phyloP scores from a whole-genome alignment of 2,888 invertebrate genomes.

The Labia minor region DNA sequence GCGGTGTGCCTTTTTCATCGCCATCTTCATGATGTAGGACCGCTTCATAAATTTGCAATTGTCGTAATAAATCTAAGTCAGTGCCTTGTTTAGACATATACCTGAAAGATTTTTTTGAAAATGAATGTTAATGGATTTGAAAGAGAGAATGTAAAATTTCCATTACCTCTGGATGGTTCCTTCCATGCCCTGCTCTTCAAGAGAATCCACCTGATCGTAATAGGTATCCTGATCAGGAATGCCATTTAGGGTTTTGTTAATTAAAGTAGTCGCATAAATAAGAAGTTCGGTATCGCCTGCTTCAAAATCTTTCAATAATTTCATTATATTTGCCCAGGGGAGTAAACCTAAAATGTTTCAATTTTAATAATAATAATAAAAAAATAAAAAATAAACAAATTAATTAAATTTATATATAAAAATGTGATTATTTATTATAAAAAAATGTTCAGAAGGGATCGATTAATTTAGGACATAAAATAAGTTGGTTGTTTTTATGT shows the following conservation, averaged over 20 bases:
- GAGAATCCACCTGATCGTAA: constrained; percentile 90
- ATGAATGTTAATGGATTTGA: background rate
- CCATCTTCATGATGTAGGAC: constrained; percentile 83
- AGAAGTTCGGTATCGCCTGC: constrained; percentile 92
- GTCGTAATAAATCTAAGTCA: constrained; percentile 82
- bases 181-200: constrained; percentile 91
- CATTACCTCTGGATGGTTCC: constrained; percentile 60
- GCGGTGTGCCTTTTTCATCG: constrained; percentile 55
- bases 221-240: constrained; percentile 92
- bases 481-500: too few species aligned
- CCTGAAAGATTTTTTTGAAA: constrained; percentile 27
- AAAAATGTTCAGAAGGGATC: background rate
- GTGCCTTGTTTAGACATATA: constrained; percentile 88
- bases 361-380: constrained; percentile 15
- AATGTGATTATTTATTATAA: background rate
- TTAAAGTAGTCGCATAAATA: constrained; percentile 89
- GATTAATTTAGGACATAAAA: too few species aligned
- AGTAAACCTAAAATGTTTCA: constrained; percentile 38
- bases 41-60: constrained; percentile 90
- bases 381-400: too few species aligned
- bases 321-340: constrained; percentile 71
- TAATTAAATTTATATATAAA: constrained; percentile 13
- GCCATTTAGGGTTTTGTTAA: constrained; percentile 89
- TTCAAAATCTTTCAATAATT: constrained; percentile 84
- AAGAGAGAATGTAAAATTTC: background rate